phyloP scores from a whole-genome alignment of 2,888 invertebrate genomes.

The Apantesis nais region DNA sequence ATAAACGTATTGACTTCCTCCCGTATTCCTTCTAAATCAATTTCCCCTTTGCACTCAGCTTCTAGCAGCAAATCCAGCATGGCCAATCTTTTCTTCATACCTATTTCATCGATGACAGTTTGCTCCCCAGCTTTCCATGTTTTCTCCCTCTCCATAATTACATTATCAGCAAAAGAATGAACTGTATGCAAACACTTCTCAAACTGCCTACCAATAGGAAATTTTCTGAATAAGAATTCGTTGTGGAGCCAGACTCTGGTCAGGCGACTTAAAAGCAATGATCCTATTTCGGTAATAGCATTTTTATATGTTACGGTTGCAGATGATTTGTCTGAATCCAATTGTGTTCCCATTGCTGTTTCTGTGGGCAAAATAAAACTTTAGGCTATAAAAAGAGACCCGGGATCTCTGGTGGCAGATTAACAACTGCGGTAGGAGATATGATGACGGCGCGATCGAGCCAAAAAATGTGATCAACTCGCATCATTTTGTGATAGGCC shows the following conservation, averaged over 20 bases:
- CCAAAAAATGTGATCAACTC: no score
- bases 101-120: conserved; percentile 15
- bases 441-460: no score
- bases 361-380: conserved; percentile 63
- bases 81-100: conserved; percentile 82
- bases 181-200: conserved; percentile 74
- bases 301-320: conserved; percentile 78
- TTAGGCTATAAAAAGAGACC: no score
- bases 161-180: conserved; percentile 83
- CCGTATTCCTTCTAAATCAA: conserved; percentile 87
- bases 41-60: conserved; percentile 83
- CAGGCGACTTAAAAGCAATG: conserved; percentile 57
- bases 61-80: conserved; percentile 88
- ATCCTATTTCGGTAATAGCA: conserved; percentile 76
- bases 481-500: no score
- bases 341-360: conserved; percentile 87
- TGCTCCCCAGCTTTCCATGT: conserved; percentile 37
- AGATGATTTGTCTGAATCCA: conserved; percentile 71
- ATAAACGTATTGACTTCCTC: conserved; percentile 91
- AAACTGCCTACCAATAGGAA: conserved; percentile 77
- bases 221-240: conserved; percentile 78
- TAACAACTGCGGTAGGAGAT: no score
- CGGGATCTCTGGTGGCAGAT: no score
- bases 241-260: conserved; percentile 85
- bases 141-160: conserved; percentile 79